Percentiles rank a stretch among this genome's conserved stretches.
Evolutionary conservation across 2,113 vertebrate species (phyloP).

Genomic region (Dryoscopus gambensis): DNA sequence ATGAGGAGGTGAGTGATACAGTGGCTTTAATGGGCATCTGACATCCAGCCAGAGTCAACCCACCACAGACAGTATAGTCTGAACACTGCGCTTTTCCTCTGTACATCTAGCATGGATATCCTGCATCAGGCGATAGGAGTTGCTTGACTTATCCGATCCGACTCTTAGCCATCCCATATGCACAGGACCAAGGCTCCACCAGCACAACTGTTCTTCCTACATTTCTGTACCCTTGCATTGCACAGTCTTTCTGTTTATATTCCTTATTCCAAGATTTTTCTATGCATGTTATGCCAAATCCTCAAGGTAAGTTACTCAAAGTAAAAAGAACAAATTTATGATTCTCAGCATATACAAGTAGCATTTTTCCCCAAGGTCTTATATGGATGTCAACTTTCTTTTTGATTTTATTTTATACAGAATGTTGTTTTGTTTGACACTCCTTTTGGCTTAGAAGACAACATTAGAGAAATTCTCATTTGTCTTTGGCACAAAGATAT

Average conservation of each 20-base stretch:
- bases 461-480: neutral
- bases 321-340: neutral
- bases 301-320: conserved; percentile 7
- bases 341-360: neutral
- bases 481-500: neutral
- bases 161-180: neutral
- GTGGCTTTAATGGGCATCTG: neutral
- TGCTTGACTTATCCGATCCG: neutral
- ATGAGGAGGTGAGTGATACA: neutral
- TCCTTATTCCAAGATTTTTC: neutral
- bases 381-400: neutral
- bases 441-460: neutral
- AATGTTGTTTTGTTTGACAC: neutral
- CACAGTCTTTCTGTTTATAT: neutral
- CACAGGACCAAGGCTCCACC: neutral
- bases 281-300: neutral
- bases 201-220: neutral
- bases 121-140: neutral
- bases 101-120: neutral
- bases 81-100: neutral
- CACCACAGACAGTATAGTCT: neutral
- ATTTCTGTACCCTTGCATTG: neutral
- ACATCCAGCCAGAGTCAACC: neutral
- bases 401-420: neutral
- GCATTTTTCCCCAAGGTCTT: neutral